A percentile compares a stretch with the other conserved stretches of the same genome.
phyloP scores from a whole-genome alignment of 2,888 invertebrate species.

The Scrobipalpa atriplicella region DNA sequence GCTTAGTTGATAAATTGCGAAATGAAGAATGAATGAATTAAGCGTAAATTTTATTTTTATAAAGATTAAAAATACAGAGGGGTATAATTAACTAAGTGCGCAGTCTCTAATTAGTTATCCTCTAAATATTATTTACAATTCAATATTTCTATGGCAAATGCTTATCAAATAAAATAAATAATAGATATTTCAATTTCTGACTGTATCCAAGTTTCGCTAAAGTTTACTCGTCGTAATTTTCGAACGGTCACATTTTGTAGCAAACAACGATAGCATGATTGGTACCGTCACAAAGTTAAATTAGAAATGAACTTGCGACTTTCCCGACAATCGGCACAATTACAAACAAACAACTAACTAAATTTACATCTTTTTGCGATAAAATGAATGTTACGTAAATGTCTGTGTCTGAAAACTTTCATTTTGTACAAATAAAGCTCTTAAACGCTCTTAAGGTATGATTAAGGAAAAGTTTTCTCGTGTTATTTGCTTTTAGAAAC shows the following conservation, averaged over 20 bases:
- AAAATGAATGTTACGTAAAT: slow-evolving; percentile 18
- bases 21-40: too few species aligned
- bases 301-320: slow-evolving; percentile 55
- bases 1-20: too few species aligned
- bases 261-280: slow-evolving; percentile 55
- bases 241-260: slow-evolving; percentile 47
- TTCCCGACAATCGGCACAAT: slow-evolving; percentile 40
- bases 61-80: too few species aligned
- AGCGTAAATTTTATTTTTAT: too few species aligned
- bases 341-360: slow-evolving; percentile 20
- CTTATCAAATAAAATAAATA: too few species aligned
- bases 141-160: too few species aligned
- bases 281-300: slow-evolving; percentile 56
- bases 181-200: neutral
- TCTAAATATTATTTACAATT: too few species aligned
- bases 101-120: too few species aligned
- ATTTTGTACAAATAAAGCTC: slow-evolving; percentile 15
- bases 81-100: too few species aligned
- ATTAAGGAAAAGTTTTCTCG: slow-evolving; percentile 2
- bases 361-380: slow-evolving; percentile 19
- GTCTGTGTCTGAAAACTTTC: slow-evolving; percentile 16
- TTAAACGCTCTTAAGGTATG: slow-evolving; percentile 6
- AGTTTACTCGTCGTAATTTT: slow-evolving; percentile 52
- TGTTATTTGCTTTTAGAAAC: neutral
- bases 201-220: slow-evolving; percentile 30